Base-by-base conservation (phyloP, 2,888 invertebrate species). In the Isoperla grammatica region DNA sequence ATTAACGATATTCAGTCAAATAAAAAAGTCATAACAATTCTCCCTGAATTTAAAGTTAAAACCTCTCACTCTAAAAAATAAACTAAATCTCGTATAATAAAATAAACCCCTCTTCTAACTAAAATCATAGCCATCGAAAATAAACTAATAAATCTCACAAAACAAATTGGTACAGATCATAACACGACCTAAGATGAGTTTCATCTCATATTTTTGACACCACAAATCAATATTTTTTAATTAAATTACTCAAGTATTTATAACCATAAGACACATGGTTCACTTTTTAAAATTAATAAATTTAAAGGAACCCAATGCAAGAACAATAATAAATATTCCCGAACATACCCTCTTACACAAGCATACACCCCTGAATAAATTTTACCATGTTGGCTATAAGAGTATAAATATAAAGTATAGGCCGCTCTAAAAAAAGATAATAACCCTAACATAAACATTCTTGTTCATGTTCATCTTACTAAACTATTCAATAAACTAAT, bases 221-320 rank as follows among this genome's bases (percentile, higher is more conserved):
- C 83, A 84, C 82, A 84, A 83, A 81, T 81, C 80, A 82, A 79
- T 75, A 80, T 83, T 84, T 82, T 82, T 15, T 65, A 49, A 76
- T 83, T 82, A 84, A 84, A 80, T 83, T 83, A 78, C 80, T 79
- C 82, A 81, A 75, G 74, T 8, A 6, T 77, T 77, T 74, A 80
- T 73, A 80, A 73, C 70, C 76, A 80, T 71, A 79, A 73, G 71
- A 77, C 70, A 70, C 74, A 71, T 69, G 74, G 74, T 71, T 79
- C 79, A 69, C 79, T 71, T 66, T 78, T 80, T 71, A 83, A 73
- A 76, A 83, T 72, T 72, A 82, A 71, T 67, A 84, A 70, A 81
- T 83, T 83, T 76, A 84, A 79, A 67, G 82, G 81, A 64, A 83
- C 70, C 73, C 80, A 83, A 80, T 84, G 83, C 69, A 84, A 75